Base-by-base conservation (phyloP, 2,113 vertebrate species). In the Mastomys coucha region DNA sequence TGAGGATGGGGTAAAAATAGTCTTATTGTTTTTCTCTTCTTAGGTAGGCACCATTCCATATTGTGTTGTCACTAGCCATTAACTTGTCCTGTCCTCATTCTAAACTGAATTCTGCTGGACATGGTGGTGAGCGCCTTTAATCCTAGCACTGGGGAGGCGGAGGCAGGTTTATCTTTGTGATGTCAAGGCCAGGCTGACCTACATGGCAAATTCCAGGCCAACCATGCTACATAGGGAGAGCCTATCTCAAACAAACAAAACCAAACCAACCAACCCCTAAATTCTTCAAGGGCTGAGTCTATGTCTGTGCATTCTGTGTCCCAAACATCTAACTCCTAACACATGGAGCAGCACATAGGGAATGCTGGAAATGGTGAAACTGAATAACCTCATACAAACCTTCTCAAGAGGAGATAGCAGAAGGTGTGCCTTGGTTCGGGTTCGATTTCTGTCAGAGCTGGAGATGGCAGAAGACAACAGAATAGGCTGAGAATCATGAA, bases 371-470 rank as follows among this genome's bases (percentile, higher is more conserved):
- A 67, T 4, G 5, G 88, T 85, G 58, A 42, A 49, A 81, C 7
- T 2, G 39, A 88, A 75, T 7, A 36, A 63, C 58, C 28, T 31
- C 39, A 42, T 4, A 51, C 69, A 13, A 75, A 97, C 98, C 96
- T 97, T 97, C 31, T 97, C 94, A 56, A 5, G 86, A 82, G 72
- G 58, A 36, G 95, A 81, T 12, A 92, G 94, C 77, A 96, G 69
- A 58, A 95, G 92, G 88, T 96, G 86, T 28, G 63, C 12, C 69
- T 95, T 98, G 63, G 24, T 88, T 20, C 2, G 33, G 82, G 82
- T 91, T 8, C 49, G 12, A 90, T 94, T 96, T 96, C 82, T 96
- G 94, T 97, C 87, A 0, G 94, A 96, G 78, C 95, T 95, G 39
- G 31, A 75, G 39, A 70, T 19, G 78, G 33, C 1, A 4, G 81